Evolutionary conservation across 2,797 vertebrate genomes (phyloP), one percentile per base, ranked within the genome.

Genomic region (Anguilla pacifica): DNA sequence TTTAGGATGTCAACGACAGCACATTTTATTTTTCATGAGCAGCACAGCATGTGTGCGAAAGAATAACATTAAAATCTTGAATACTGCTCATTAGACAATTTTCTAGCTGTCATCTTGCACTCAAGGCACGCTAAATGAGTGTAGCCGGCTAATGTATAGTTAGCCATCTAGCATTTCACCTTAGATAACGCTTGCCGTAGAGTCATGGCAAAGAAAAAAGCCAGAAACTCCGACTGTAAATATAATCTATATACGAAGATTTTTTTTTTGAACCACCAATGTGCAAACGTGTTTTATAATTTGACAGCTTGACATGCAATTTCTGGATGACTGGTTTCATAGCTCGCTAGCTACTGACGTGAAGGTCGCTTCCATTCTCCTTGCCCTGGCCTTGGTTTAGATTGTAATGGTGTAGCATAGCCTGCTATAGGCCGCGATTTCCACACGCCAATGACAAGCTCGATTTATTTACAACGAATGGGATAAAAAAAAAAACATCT

Each of bases 351-450:
- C 77, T 46, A 81, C 10, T 19, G 31, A 77, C 35, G 31, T 77
- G 74, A 77, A 77, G 74, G 74, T 77, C 74, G 74, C 35, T 77
- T 77, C 31, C 3, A n/a, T 43, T 77, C 35, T 77, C 74, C 74
- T 77, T 77, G 74, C 74, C 35, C 67, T 72, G 28, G 61, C 61
- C 28, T 72, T 72, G 72, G 72, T 39, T 77, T 22, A 77, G 7
- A 53, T 11, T 9, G 7, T 53, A 28, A 51, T 25, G 13, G 39
- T 6, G 39, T 82, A n/a, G 79, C 79, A 43, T 82, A 77, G 39
- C 74, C 31, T 39, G 3, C 31, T 39, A 19, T 35, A 77, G 74
- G 74, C 74, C 74, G 74, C 35, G 17, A 43, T 77, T 77, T 22
- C 35, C 35, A 39, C 13, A 77, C 17, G 15, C 35, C 74, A 77